A percentile compares a stretch with the other conserved stretches of the same genome.
Evolutionary conservation across 2,888 invertebrate genomes (phyloP).

Genomic region (Spialia ferax): DNA sequence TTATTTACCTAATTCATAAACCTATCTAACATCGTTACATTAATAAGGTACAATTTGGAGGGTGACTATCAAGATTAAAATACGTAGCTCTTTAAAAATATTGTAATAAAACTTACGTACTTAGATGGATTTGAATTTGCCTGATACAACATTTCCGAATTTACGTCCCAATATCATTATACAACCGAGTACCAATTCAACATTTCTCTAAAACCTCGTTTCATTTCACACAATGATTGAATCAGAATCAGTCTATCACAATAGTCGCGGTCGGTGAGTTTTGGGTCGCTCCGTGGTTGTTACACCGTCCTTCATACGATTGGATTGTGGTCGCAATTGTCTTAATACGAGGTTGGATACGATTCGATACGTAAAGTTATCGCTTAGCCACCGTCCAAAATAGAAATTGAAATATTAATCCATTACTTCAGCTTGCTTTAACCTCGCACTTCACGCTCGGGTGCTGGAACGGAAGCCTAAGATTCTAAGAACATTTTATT

Average conservation of each 20-base stretch:
- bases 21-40: no score
- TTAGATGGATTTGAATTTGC: neutral
- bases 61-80: no score
- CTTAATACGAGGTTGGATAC: constrained; percentile 19
- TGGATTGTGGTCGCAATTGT: constrained; percentile 17
- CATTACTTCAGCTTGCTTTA: no score
- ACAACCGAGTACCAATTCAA: neutral
- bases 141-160: neutral
- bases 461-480: no score
- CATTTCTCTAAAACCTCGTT: neutral
- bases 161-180: neutral
- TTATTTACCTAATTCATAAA: no score
- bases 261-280: constrained; percentile 11
- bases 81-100: no score
- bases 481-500: no score
- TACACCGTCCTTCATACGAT: constrained; percentile 9
- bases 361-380: constrained; percentile 19
- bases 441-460: no score
- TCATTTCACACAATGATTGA: neutral
- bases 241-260: neutral
- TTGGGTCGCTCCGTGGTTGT: constrained; percentile 23
- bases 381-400: neutral
- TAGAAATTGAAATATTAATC: neutral
- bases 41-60: no score
- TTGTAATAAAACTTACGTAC: no score